phyloP scores from a whole-genome alignment of 2,797 vertebrate genomes.

The Xenops minutus region DNA sequence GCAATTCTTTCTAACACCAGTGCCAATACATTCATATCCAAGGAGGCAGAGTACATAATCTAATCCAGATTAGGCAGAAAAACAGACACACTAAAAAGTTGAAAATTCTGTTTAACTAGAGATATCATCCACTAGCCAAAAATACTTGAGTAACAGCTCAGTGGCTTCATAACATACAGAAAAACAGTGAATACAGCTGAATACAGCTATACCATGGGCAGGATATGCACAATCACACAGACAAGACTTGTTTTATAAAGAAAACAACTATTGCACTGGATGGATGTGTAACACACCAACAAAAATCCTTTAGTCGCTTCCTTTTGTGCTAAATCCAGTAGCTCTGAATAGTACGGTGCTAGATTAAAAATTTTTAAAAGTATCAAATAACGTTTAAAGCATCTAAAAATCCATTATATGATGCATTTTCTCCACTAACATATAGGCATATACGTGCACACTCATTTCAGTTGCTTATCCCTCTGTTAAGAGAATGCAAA shows the following conservation, averaged over 20 bases:
- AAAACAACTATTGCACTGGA: not conserved
- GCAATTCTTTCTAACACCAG: not conserved
- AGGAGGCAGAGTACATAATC: not conserved
- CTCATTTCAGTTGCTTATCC: not conserved
- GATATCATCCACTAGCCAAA: not conserved
- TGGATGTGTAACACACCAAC: not conserved
- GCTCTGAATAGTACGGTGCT: not conserved
- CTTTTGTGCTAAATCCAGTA: not conserved
- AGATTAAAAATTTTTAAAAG: not conserved
- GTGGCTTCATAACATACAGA: not conserved
- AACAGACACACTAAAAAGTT: rapidly evolving
- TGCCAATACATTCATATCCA: not conserved
- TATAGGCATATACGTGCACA: not conserved
- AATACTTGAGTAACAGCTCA: not conserved
- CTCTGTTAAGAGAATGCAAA: not conserved
- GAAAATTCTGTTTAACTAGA: not conserved
- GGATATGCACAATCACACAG: rapidly evolving
- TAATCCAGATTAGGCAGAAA: not conserved
- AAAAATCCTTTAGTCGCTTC: not conserved
- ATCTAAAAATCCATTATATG: rapidly evolving
- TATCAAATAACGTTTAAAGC: not conserved
- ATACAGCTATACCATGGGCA: not conserved
- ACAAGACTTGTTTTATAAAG: not conserved
- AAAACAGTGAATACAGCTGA: not conserved
- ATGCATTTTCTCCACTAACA: not conserved